Evolutionary conservation across 2,888 invertebrate genomes (phyloP).

Genomic region (Bedellia somnulentella): DNA sequence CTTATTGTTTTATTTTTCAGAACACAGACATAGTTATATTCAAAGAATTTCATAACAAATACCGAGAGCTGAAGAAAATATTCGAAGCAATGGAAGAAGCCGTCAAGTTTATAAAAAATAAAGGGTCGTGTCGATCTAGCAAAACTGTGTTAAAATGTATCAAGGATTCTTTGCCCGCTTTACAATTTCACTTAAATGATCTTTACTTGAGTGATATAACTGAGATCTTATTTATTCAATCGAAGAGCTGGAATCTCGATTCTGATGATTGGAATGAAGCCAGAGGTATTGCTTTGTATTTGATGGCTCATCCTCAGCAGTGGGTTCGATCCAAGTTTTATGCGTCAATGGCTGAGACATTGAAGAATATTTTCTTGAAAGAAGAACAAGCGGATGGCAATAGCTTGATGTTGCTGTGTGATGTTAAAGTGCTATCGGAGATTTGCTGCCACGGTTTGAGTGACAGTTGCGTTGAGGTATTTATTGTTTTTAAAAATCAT

Average conservation of each 20-base stretch:
- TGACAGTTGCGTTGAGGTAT: background rate
- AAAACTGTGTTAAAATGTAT: constrained; percentile 41
- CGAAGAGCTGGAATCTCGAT: constrained; percentile 27
- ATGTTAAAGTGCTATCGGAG: constrained; percentile 62
- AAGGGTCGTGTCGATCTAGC: constrained; percentile 20
- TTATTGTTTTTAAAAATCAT: background rate
- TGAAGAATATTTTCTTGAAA: too few species aligned
- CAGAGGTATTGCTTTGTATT: constrained; percentile 42
- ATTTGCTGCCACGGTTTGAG: constrained; percentile 64
- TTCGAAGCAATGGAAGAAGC: constrained; percentile 36
- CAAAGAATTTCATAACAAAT: constrained; percentile 41
- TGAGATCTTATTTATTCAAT: constrained; percentile 29
- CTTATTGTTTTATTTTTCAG: constrained; percentile 21
- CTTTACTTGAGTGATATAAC: constrained; percentile 45
- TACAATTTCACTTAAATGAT: constrained; percentile 63
- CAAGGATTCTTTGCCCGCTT: constrained; percentile 52
- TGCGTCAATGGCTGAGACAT: constrained; percentile 46
- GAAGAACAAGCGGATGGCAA: too few species aligned
- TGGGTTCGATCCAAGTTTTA: constrained; percentile 61
- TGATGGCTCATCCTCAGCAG: constrained; percentile 59
- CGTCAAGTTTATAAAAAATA: constrained; percentile 32
- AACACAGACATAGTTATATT: constrained; percentile 26
- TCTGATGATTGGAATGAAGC: constrained; percentile 32
- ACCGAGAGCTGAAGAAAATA: constrained; percentile 31
- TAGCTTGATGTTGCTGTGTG: constrained; percentile 58